Conservation (phyloP, 1,140 invertebrate genomes). For the Drosophila orena region DNA sequence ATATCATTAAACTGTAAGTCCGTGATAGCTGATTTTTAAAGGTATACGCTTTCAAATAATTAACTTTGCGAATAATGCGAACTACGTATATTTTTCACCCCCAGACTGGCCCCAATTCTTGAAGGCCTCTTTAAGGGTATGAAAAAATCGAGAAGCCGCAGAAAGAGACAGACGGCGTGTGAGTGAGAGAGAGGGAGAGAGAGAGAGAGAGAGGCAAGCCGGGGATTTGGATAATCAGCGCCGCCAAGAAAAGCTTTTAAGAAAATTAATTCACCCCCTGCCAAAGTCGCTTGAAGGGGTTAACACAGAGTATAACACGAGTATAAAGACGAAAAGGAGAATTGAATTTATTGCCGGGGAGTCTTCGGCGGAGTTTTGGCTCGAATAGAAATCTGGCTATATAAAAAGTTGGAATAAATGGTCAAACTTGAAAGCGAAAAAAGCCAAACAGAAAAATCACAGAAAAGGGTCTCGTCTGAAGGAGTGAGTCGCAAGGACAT, state of each 20-base stretch:
- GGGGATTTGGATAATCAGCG: constrained; percentile 71
- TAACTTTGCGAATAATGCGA: background rate
- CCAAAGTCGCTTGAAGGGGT: constrained; percentile 50
- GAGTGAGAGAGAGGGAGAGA: background rate
- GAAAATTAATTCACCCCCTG: constrained; percentile 78
- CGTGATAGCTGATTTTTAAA: background rate
- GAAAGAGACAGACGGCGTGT: background rate
- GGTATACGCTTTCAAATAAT: background rate
- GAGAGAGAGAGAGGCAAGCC: background rate
- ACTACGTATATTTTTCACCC: background rate
- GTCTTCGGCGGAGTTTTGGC: constrained; percentile 52
- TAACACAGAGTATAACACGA: constrained; percentile 36
- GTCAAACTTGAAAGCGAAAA: constrained; percentile 76
- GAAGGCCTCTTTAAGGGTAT: constrained; percentile 7
- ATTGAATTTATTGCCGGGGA: constrained; percentile 66
- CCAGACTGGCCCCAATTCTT: constrained; percentile 1
- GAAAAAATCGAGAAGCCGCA: constrained; percentile 17
- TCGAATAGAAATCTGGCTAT: constrained; percentile 66
- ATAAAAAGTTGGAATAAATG: constrained; percentile 81
- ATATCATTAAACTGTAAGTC: too few relatives aligned
- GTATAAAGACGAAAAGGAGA: constrained; percentile 40
- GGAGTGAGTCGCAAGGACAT: constrained; percentile 6
- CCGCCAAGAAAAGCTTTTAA: constrained; percentile 82
- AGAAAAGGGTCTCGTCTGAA: constrained; percentile 28
- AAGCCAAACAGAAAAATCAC: constrained; percentile 17